Evolutionary conservation across 2,113 vertebrate species (phyloP).

Genomic region (Parotia lawesii): DNA sequence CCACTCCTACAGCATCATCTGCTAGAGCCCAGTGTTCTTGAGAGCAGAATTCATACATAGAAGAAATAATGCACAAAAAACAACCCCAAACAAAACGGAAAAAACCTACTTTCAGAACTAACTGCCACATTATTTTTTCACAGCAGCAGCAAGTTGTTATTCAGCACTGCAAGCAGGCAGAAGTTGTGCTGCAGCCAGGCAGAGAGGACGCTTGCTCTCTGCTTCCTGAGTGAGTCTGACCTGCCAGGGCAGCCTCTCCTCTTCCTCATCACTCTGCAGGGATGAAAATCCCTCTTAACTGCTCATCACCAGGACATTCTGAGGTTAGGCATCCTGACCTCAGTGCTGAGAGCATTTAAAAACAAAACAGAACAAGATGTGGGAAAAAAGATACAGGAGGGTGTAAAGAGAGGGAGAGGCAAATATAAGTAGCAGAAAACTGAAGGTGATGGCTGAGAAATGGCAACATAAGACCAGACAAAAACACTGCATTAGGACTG

Average conservation of each 20-base stretch:
- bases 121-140: background rate
- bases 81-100: background rate
- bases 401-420: background rate
- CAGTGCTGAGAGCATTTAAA: background rate
- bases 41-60: background rate
- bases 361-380: background rate
- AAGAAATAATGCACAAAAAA: background rate
- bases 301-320: background rate
- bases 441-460: background rate
- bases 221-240: background rate
- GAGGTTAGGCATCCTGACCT: background rate
- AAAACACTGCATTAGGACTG: background rate
- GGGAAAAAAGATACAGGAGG: background rate
- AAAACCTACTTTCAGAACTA: background rate
- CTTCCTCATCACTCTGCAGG: background rate
- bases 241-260: background rate
- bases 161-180: background rate
- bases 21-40: background rate
- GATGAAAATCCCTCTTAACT: background rate
- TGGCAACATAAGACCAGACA: background rate
- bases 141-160: background rate
- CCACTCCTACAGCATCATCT: conserved; percentile 20
- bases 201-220: rapidly evolving
- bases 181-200: background rate
- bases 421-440: background rate